Percentiles rank a stretch among this genome's conserved stretches.
These are phyloP conservation scores for Ictalurus punctatus DNA, from an alignment of 2,113 vertebrate species.

Conservation along the genomic window DNA sequence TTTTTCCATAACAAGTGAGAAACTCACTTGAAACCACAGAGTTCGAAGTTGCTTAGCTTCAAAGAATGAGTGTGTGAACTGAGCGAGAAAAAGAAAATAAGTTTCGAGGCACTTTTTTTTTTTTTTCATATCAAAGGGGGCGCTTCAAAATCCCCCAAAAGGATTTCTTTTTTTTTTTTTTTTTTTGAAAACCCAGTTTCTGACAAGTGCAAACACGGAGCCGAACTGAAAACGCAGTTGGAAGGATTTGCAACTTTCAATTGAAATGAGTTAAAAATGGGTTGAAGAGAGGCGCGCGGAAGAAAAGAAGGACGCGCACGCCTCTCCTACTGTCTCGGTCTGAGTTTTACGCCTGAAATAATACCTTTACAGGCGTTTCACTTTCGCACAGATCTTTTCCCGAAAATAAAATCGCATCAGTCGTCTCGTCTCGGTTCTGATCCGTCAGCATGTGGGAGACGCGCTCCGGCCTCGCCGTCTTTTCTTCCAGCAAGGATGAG, in stretches of 20 bases:
- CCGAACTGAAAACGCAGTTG: constrained; percentile 27
- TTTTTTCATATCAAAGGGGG: constrained; percentile 45
- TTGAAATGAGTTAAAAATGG: constrained; percentile 31
- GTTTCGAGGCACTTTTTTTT: constrained; percentile 51
- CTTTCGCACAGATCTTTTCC: neutral
- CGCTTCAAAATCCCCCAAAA: constrained; percentile 20
- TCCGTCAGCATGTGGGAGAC: constrained; percentile 24
- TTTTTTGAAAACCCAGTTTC: neutral
- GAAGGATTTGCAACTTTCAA: constrained; percentile 20
- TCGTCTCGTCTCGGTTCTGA: constrained; percentile 43
- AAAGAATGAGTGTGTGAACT: constrained; percentile 12
- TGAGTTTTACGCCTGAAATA: constrained; percentile 22
- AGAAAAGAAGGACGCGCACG: neutral
- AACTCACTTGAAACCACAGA: neutral
- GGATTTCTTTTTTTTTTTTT: neutral
- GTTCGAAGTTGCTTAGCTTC: neutral
- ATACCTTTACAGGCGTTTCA: constrained; percentile 1
- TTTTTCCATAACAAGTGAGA: neutral
- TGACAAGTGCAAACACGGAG: constrained; percentile 44
- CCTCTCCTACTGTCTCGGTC: neutral
- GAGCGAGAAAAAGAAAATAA: constrained; percentile 7
- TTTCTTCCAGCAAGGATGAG: constrained; percentile 76
- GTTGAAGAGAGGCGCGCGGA: constrained; percentile 13
- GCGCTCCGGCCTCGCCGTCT: neutral
- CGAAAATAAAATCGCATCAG: constrained; percentile 27